Conservation (phyloP, 2,888 invertebrate genomes). For the Notocelia uddmanniana region DNA sequence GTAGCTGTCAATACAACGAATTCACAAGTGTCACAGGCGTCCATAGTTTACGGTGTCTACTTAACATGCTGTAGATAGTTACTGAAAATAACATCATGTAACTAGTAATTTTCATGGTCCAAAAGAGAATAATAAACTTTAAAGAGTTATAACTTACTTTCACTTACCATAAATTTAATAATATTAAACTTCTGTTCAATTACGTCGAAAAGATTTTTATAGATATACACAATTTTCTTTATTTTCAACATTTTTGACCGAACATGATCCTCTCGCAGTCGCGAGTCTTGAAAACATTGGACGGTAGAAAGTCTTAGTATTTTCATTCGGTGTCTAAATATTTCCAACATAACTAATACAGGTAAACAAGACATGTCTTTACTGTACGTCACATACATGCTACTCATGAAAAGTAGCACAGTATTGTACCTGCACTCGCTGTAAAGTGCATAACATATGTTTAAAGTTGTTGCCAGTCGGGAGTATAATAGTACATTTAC, state of each 20-base stretch:
- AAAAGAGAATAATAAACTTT: no score
- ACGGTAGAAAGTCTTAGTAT: not conserved
- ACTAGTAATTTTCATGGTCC: no score
- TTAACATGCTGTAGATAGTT: no score
- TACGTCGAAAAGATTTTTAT: constrained; percentile 5
- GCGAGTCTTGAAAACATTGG: not conserved
- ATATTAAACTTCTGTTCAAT: constrained; percentile 14
- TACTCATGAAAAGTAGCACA: not conserved
- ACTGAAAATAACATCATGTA: no score
- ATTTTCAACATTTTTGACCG: constrained; percentile 7
- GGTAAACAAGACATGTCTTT: constrained; percentile 6
- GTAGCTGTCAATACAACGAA: no score
- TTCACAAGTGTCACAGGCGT: no score
- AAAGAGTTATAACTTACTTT: not conserved
- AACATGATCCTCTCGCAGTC: not conserved
- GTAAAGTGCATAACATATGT: not conserved
- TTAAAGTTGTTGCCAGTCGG: not conserved
- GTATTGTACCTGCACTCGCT: not conserved
- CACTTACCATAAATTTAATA: constrained; percentile 20
- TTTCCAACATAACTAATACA: constrained; percentile 14
- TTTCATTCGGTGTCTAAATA: constrained; percentile 18
- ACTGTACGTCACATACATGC: not conserved
- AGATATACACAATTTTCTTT: constrained; percentile 22
- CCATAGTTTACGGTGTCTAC: no score
- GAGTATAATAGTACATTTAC: not conserved